phyloP scores from a whole-genome alignment of 2,113 vertebrate genomes.

The Eudorcas thomsonii region DNA sequence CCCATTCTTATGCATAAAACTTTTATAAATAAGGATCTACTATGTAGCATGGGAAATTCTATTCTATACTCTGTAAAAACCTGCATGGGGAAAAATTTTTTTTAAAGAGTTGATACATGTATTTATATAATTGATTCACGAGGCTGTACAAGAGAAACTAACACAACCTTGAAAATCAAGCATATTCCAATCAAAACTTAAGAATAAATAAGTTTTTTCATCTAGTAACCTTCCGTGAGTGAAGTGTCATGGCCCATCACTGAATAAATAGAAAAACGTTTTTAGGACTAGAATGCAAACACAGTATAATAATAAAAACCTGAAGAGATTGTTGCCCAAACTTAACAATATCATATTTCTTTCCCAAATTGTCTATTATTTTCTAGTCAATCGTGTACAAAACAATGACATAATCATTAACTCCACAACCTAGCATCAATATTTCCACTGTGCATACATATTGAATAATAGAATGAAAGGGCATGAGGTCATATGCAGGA shows the following conservation, averaged over 20 bases:
- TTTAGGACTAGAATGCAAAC: neutral
- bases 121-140: neutral
- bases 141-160: neutral
- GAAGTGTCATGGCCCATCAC: neutral
- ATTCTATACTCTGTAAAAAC: neutral
- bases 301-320: neutral
- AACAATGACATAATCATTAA: neutral
- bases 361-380: neutral
- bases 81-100: neutral
- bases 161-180: neutral
- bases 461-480: neutral
- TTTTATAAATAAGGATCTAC: neutral
- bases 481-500: neutral
- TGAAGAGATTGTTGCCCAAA: neutral
- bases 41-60: neutral
- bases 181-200: neutral
- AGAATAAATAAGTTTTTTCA: neutral
- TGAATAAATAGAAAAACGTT: neutral
- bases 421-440: neutral
- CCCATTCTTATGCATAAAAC: neutral
- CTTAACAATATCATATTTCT: neutral
- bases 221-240: neutral
- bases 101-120: neutral
- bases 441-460: neutral
- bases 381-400: neutral